A percentile compares a stretch with the other conserved stretches of the same genome.
phyloP scores from a whole-genome alignment of 2,113 vertebrate genomes.

The Dromiciops gliroides region DNA sequence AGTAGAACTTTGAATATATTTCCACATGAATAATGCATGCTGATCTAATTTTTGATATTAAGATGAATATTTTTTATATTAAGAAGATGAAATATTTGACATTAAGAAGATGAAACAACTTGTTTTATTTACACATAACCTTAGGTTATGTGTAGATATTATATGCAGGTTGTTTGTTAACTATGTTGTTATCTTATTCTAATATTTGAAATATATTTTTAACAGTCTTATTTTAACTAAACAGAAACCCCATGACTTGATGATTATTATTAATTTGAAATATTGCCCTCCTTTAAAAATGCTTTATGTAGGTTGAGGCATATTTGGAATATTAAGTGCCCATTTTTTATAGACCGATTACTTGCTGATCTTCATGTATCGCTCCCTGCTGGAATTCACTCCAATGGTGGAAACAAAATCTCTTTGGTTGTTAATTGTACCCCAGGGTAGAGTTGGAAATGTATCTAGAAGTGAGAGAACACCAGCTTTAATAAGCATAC shows the following conservation, averaged over 20 bases:
- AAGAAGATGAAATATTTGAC: constrained; percentile 4
- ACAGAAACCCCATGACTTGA: background rate
- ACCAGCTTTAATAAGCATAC: constrained; percentile 84
- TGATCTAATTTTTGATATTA: background rate
- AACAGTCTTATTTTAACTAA: constrained; percentile 43
- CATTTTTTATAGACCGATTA: constrained; percentile 70
- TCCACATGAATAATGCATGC: background rate
- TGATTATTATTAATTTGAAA: constrained; percentile 67
- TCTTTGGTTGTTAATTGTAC: constrained; percentile 76
- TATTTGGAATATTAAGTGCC: constrained; percentile 56
- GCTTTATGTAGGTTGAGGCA: constrained; percentile 45
- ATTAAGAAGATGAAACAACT: background rate
- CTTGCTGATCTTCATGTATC: constrained; percentile 67
- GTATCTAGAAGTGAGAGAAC: constrained; percentile 81
- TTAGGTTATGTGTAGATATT: constrained; percentile 7
- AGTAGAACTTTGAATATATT: constrained; percentile 16
- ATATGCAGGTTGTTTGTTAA: background rate
- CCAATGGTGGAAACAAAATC: constrained; percentile 61
- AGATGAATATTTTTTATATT: constrained; percentile 5
- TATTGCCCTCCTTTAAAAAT: constrained; percentile 52
- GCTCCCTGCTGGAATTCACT: constrained; percentile 60
- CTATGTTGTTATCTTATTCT: constrained; percentile 19
- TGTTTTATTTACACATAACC: background rate
- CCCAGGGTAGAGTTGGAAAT: constrained; percentile 69
- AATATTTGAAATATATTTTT: background rate